Conservation (phyloP, 1,140 invertebrate genomes). For the Stenopsyche tienmushanensis region DNA sequence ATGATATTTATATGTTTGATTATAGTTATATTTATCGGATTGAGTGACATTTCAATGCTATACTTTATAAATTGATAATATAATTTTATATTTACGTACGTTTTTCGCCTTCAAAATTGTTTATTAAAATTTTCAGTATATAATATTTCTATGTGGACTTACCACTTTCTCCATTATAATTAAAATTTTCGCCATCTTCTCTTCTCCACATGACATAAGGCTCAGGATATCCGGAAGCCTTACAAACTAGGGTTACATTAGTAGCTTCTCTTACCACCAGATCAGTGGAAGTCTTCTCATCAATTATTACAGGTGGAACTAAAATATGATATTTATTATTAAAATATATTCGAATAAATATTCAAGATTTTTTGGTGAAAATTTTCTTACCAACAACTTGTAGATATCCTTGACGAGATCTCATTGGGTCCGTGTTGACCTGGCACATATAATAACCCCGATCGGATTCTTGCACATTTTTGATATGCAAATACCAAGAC, state of each 20-base stretch:
- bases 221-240: slow-evolving; percentile 84
- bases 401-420: slow-evolving; percentile 78
- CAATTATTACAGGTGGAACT: slow-evolving; percentile 81
- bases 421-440: slow-evolving; percentile 84
- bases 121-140: background rate
- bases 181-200: slow-evolving; percentile 83
- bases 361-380: background rate
- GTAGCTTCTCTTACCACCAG: slow-evolving; percentile 88
- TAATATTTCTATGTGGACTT: slow-evolving; percentile 22
- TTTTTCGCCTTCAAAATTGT: too few species aligned
- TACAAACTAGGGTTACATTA: slow-evolving; percentile 84
- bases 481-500: slow-evolving; percentile 84
- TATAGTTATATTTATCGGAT: too few species aligned
- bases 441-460: slow-evolving; percentile 85
- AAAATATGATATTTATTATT: slow-evolving; percentile 28
- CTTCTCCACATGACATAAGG: slow-evolving; percentile 90
- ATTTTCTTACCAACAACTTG: slow-evolving; percentile 81
- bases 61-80: too few species aligned
- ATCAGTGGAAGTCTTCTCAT: slow-evolving; percentile 82
- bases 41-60: too few species aligned
- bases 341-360: slow-evolving; percentile 7
- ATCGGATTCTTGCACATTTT: slow-evolving; percentile 78
- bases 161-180: slow-evolving; percentile 83
- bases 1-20: too few species aligned
- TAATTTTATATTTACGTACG: too few species aligned